Percentiles rank a stretch among this genome's conserved stretches.
Conservation (phyloP, 2,113 vertebrate species). For the Tretioscincus oriximinensis region DNA sequence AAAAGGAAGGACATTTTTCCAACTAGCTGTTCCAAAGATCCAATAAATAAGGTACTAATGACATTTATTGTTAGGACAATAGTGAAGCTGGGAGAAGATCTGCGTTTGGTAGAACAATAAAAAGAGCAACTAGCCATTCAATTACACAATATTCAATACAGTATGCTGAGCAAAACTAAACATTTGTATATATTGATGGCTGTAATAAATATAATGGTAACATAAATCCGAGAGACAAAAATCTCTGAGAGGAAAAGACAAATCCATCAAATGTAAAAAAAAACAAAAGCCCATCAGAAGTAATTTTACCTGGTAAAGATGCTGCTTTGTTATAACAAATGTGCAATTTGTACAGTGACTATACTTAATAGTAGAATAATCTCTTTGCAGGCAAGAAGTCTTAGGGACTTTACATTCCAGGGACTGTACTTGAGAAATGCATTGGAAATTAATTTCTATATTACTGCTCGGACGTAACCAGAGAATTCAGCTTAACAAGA, state of each 20-base stretch:
- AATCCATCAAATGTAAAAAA: not conserved
- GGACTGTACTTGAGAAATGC: no score
- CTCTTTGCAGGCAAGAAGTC: no score
- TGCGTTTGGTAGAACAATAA: slow-evolving; percentile 28
- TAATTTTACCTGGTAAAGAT: not conserved
- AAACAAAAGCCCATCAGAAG: not conserved
- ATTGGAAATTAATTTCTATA: no score
- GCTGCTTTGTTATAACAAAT: no score
- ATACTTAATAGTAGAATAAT: no score
- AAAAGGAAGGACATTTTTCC: slow-evolving; percentile 20
- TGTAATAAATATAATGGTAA: slow-evolving; percentile 14
- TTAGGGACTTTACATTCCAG: no score
- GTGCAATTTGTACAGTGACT: no score
- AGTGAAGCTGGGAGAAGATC: not conserved
- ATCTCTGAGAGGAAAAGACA: not conserved
- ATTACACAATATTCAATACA: slow-evolving; percentile 25
- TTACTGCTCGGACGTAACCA: no score
- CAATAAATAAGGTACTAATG: slow-evolving; percentile 28
- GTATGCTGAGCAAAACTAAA: slow-evolving; percentile 18
- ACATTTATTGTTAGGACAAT: slow-evolving; percentile 5
- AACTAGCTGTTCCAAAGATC: not conserved
- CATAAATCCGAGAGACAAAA: slow-evolving; percentile 1
- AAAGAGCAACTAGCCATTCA: not conserved
- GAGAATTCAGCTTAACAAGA: no score
- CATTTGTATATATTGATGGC: slow-evolving; percentile 16